Base-by-base conservation (phyloP, 2,797 vertebrate genomes). In the Percopsis omiscomaycus region DNA sequence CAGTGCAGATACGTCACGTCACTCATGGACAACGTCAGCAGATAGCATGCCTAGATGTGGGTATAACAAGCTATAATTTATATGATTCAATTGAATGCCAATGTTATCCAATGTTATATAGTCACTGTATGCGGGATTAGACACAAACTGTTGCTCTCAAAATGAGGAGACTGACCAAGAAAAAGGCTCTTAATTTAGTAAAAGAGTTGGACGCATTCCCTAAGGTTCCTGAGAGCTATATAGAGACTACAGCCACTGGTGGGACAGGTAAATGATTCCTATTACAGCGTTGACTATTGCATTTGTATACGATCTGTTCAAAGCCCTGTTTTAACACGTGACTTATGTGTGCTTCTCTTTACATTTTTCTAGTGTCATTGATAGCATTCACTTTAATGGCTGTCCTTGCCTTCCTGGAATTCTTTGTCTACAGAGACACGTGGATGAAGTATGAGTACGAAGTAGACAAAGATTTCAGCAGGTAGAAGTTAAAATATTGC, bases 361-460 rank as follows among this genome's bases (percentile, higher is more conserved):
- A 55, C 53, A 30, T 45, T 5, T 73, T 50, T 71, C 22, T 75
- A 99, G 97, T 98, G 89, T 98, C 97, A 76, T 75, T 99, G 73
- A 91, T 98, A 71, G 97, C 96, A 0, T 99, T 99, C 88, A 92
- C 91, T 1, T 90, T 94, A 0, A 98, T 99, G 92, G 95, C 94
- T 69, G 79, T 94, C 29, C 91, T 99, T 69, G 95, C 96, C 71
- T 81, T 98, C 78, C 93, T 98, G 91, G 97, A 99, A 65, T 99
- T 99, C 89, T 96, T 92, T 22, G 96, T 98, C 42, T 99, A 98
- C 88, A 95, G 86, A 69, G 94, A 96, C 80, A 98, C 97, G 0
- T 98, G 96, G 96, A 98, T 99, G 95, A 96, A 94, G 79, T 99
- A 98, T 0, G 96, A 98, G 57, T 99, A 98, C 74, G 96, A 99